These are phyloP conservation scores for Andrena praecox DNA, from an alignment of 2,888 invertebrate species.

Conservation along the genomic window DNA sequence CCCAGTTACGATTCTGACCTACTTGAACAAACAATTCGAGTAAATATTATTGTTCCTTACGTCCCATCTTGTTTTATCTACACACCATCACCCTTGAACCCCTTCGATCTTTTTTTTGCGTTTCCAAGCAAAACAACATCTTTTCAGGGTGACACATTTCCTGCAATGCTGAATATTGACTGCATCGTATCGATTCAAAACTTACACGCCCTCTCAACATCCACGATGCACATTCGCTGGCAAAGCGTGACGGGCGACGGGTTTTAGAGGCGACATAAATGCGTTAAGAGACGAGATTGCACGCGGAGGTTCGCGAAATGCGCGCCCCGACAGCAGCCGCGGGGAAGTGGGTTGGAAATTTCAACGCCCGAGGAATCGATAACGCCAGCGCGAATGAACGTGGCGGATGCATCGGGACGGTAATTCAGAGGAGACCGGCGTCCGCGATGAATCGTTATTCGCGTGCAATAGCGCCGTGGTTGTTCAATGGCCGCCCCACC, in stretches of 20 bases:
- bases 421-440: conserved; percentile 17
- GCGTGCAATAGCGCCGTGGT: conserved; percentile 9
- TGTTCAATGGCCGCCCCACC: background rate
- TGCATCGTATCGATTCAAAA: too few relatives aligned
- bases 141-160: too few relatives aligned
- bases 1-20: background rate
- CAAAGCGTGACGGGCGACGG: too few relatives aligned
- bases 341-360: conserved; percentile 13
- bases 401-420: background rate
- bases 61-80: background rate
- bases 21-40: background rate
- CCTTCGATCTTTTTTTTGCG: background rate
- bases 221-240: too few relatives aligned
- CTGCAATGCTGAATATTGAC: too few relatives aligned
- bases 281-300: background rate
- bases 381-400: background rate
- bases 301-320: background rate
- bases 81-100: background rate
- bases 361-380: conserved; percentile 32
- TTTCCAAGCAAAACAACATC: too few relatives aligned
- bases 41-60: background rate
- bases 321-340: background rate
- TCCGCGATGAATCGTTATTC: conserved; percentile 29
- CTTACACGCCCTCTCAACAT: too few relatives aligned
- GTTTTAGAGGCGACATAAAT: background rate